Conservation (phyloP, 2,113 vertebrate genomes). For the Passer domesticus region DNA sequence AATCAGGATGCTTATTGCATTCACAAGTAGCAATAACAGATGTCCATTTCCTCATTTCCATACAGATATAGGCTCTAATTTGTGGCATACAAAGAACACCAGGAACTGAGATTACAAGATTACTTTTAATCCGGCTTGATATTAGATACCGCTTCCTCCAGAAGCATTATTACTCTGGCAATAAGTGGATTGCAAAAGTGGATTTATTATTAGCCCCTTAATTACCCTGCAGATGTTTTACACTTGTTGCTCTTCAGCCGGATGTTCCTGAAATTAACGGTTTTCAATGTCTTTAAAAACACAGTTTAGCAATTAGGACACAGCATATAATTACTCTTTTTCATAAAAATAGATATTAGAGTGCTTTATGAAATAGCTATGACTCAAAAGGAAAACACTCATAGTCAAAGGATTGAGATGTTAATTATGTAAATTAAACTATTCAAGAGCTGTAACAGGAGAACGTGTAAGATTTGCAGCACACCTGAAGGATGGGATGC, state of each 20-base stretch:
- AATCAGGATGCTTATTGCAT: neutral
- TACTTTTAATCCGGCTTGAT: neutral
- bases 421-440: neutral
- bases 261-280: neutral
- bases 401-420: neutral
- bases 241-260: neutral
- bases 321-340: constrained; percentile 4
- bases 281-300: neutral
- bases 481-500: neutral
- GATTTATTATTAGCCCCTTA: neutral
- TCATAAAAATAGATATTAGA: neutral
- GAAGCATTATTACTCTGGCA: neutral
- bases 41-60: neutral
- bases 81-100: neutral
- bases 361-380: neutral
- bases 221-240: neutral
- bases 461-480: neutral
- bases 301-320: neutral
- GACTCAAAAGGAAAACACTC: neutral
- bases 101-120: neutral
- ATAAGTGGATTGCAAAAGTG: neutral
- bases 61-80: neutral
- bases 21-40: neutral
- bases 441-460: neutral
- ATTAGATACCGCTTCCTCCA: neutral